Evolutionary conservation across 2,113 vertebrate genomes (phyloP).

Genomic region (Orthochromis indermauri): DNA sequence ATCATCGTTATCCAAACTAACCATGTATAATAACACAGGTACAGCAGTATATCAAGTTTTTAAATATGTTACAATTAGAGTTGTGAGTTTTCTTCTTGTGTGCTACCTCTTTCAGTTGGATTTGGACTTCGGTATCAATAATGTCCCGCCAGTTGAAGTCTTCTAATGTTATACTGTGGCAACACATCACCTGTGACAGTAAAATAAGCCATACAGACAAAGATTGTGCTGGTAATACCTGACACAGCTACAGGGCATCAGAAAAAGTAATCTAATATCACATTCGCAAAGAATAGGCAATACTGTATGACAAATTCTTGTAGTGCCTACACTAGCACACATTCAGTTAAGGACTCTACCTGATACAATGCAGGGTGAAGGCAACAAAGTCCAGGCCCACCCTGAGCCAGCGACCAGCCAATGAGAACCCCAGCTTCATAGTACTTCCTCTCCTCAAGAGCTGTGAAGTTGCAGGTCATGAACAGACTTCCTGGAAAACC

Average conservation of each 20-base stretch:
- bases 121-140: constrained; percentile 28
- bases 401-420: constrained; percentile 62
- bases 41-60: neutral
- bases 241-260: neutral
- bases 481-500: constrained; percentile 49
- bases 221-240: neutral
- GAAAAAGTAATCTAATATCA: neutral
- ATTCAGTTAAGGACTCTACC: neutral
- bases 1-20: neutral
- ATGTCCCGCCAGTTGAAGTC: constrained; percentile 55
- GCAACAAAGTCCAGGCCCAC: constrained; percentile 54
- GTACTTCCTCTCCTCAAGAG: constrained; percentile 49
- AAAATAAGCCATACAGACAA: neutral
- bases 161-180: constrained; percentile 18
- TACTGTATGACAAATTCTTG: neutral
- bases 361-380: constrained; percentile 56
- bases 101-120: constrained; percentile 46
- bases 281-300: neutral
- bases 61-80: neutral
- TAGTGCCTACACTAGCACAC: neutral
- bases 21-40: neutral
- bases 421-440: constrained; percentile 57
- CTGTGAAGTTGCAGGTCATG: constrained; percentile 52
- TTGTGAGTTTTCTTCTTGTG: neutral
- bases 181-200: constrained; percentile 51